A percentile compares a stretch with the other conserved stretches of the same genome.
Evolutionary conservation across 1,140 invertebrate genomes (phyloP).

Genomic region (Hyles euphorbiae): DNA sequence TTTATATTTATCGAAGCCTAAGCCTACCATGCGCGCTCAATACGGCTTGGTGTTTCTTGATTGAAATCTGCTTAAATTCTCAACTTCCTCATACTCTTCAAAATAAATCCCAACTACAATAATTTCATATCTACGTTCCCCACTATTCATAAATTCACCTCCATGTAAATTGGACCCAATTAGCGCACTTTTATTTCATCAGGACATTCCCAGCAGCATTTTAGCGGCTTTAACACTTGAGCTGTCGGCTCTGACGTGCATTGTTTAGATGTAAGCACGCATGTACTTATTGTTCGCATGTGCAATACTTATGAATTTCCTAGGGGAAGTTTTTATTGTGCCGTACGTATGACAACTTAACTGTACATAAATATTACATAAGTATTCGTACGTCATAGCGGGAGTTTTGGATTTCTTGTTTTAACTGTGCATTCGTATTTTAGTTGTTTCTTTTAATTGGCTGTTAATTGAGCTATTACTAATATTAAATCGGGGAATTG

Average conservation of each 20-base stretch:
- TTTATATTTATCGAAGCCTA: too few relatives aligned
- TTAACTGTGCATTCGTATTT: neutral
- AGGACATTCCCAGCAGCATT: slow-evolving; percentile 26
- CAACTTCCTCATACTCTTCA: too few relatives aligned
- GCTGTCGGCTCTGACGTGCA: slow-evolving; percentile 49
- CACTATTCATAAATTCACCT: too few relatives aligned
- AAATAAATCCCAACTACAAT: too few relatives aligned
- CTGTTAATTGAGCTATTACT: too few relatives aligned
- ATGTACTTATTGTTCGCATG: slow-evolving; percentile 57
- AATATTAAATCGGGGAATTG: too few relatives aligned
- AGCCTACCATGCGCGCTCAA: too few relatives aligned
- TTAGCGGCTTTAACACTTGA: slow-evolving; percentile 50
- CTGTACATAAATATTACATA: slow-evolving; percentile 17
- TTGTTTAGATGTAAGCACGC: slow-evolving; percentile 66
- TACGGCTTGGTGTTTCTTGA: too few relatives aligned
- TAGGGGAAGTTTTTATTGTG: slow-evolving; percentile 45
- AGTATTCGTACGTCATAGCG: neutral
- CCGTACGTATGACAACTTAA: slow-evolving; percentile 34
- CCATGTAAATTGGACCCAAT: neutral
- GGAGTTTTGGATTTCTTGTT: too few relatives aligned
- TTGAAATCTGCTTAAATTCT: too few relatives aligned
- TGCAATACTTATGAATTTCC: slow-evolving; percentile 59
- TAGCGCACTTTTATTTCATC: neutral
- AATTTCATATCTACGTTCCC: too few relatives aligned
- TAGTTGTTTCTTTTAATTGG: too few relatives aligned